A percentile compares a stretch with the other conserved stretches of the same genome.
Evolutionary conservation across 2,888 invertebrate species (phyloP).

Genomic region (Cabera pusaria): DNA sequence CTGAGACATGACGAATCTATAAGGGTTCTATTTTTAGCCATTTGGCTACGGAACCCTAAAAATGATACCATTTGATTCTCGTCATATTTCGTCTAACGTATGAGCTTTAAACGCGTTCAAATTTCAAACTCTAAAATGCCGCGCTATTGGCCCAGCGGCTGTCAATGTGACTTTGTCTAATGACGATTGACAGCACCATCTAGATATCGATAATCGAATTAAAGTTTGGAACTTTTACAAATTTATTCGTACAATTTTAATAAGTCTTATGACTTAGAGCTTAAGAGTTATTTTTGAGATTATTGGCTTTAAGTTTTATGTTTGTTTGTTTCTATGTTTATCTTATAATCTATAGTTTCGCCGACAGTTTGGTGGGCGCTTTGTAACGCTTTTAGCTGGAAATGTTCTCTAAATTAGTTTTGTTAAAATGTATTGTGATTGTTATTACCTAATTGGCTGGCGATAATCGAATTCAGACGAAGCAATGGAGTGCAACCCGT

Average conservation of each 20-base stretch:
- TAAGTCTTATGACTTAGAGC: background rate
- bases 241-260: slow-evolving; percentile 12
- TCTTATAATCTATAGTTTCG: slow-evolving; percentile 44
- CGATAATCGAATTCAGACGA: too few species aligned
- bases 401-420: slow-evolving; percentile 56
- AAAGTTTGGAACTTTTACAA: slow-evolving; percentile 35
- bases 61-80: too few species aligned
- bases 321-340: slow-evolving; percentile 36
- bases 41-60: too few species aligned
- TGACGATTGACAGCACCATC: slow-evolving; percentile 73
- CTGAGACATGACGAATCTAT: too few species aligned
- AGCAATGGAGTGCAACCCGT: too few species aligned
- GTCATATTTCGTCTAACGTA: too few species aligned
- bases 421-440: slow-evolving; percentile 34
- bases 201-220: slow-evolving; percentile 76
- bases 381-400: slow-evolving; percentile 49
- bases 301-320: slow-evolving; percentile 3
- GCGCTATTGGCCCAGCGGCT: slow-evolving; percentile 44
- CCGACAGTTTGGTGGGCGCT: slow-evolving; percentile 60
- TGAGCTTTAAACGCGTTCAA: slow-evolving; percentile 20
- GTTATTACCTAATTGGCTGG: too few species aligned
- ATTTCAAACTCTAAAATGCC: slow-evolving; percentile 29
- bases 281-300: slow-evolving; percentile 14
- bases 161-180: slow-evolving; percentile 64
- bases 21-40: too few species aligned